phyloP scores from a whole-genome alignment of 2,888 invertebrate genomes.

The Melieria picta region DNA sequence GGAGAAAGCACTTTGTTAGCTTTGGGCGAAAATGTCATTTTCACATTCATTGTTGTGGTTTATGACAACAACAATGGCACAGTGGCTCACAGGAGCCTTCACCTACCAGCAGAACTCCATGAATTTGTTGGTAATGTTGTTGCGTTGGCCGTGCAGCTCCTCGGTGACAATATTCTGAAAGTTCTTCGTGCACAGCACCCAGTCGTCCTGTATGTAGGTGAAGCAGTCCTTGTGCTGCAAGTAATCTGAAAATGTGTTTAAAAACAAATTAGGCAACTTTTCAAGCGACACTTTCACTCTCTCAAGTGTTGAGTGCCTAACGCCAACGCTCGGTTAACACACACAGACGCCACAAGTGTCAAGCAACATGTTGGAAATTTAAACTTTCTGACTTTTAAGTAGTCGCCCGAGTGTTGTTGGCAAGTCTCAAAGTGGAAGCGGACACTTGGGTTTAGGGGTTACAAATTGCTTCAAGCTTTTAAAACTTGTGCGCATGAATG shows the following conservation, averaged over 20 bases:
- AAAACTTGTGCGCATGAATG: too few species aligned
- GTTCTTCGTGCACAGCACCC: conserved; percentile 59
- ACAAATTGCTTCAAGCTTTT: too few species aligned
- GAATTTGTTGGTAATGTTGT: conserved; percentile 61
- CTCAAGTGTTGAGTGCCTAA: not conserved
- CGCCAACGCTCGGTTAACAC: too few species aligned
- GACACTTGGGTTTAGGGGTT: too few species aligned
- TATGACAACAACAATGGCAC: too few species aligned
- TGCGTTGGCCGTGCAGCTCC: conserved; percentile 54
- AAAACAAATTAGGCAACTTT: conserved; percentile 19
- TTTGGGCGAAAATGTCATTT: too few species aligned
- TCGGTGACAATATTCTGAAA: conserved; percentile 61
- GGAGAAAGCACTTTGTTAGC: not conserved
- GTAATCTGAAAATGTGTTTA: conserved; percentile 56
- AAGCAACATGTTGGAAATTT: too few species aligned
- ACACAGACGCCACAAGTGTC: too few species aligned
- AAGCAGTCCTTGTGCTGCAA: conserved; percentile 64
- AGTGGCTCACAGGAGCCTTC: not conserved
- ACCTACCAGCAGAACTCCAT: conserved; percentile 66
- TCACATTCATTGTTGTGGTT: too few species aligned
- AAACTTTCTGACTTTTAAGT: too few species aligned
- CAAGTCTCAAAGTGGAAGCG: too few species aligned
- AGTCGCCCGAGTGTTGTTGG: too few species aligned
- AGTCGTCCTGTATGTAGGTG: conserved; percentile 61
- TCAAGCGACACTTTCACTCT: conserved; percentile 16